Base-by-base conservation (phyloP, 2,113 vertebrate species). In the Podarcis cretensis region DNA sequence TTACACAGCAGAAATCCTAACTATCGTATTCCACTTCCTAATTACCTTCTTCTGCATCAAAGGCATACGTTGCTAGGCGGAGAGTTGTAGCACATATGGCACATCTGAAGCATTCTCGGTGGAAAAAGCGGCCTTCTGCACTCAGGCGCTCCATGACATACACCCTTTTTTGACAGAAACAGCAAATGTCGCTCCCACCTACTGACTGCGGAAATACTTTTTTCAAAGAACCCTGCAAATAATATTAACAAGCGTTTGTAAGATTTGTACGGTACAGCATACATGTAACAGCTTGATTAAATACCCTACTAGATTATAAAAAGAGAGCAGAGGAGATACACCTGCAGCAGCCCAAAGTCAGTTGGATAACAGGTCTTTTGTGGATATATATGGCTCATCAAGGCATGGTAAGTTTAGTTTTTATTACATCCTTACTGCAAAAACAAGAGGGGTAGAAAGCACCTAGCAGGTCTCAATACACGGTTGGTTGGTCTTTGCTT, bases 91-190 rank as follows among this genome's bases (percentile, higher is more conserved):
- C 95, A 35, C 99, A 99, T 90, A 98, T 89, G 3, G 97, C 96
- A 90, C 99, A 99, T 96, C 98, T 98, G 94, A 99, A 99, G 89
- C 99, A 99, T 90, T 99, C 99, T 16, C 98, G 97, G 90, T 99
- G 99, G 95, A 99, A 99, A 96, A 98, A 99, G 87, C 98, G 96
- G 1, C 99, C 99, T 91, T 99, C 99, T 0, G 98, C 98, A 5
- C 98, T 98, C 92, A 99, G 96, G 65, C 98, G 94, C 96, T 99
- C 99, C 97, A 99, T 98, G 90, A 99, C 97, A 0, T 99, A 99
- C 25, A 99, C 98, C 0, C 98, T 98, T 89, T 97, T 98, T 92
- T 98, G 97, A 84, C 99, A 99, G 69, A 97, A 98, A 89, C 98
- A 98, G 80, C 99, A 99, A 87, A 95, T 98, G 95, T 99, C 98